Evolutionary conservation across 30 jellyfish, hydroid and myxozoan species (phyloP).

Genomic region (Haliclystus octoradiatus): DNA sequence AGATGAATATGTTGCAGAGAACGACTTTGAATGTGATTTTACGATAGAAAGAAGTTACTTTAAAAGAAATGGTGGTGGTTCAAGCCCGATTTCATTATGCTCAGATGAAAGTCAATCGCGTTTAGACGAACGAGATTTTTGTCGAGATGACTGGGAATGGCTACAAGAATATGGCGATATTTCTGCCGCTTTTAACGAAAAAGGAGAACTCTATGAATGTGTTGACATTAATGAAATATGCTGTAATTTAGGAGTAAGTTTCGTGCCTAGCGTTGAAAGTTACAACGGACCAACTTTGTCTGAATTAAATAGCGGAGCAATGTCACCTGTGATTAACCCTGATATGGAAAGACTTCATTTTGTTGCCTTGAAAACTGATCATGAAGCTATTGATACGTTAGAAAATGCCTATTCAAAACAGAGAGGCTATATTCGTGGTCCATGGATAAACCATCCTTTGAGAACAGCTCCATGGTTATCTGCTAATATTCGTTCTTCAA

Average conservation of each 20-base stretch:
- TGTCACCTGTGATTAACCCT: conserved; percentile 67
- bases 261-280: conserved; percentile 17
- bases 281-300: conserved; percentile 57
- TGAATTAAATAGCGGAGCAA: conserved; percentile 55
- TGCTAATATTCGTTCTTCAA: neutral
- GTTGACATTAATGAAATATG: conserved; percentile 59
- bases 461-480: neutral
- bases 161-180: conserved; percentile 65
- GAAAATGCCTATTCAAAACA: neutral
- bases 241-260: conserved; percentile 6
- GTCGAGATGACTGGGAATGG: conserved; percentile 63
- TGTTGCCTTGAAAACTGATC: conserved; percentile 42
- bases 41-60: too few species aligned
- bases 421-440: neutral
- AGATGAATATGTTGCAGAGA: conserved; percentile 30
- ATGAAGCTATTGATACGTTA: neutral
- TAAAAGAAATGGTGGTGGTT: too few species aligned
- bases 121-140: neutral
- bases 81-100: too few species aligned
- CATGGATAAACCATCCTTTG: neutral
- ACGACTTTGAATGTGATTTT: conserved; percentile 28
- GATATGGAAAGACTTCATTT: conserved; percentile 72
- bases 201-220: conserved; percentile 59
- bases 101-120: too few species aligned
- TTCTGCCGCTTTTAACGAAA: conserved; percentile 30